Conservation (phyloP, 30 jellyfish, hydroid and myxozoan genomes). For the Aurelia aurita region DNA sequence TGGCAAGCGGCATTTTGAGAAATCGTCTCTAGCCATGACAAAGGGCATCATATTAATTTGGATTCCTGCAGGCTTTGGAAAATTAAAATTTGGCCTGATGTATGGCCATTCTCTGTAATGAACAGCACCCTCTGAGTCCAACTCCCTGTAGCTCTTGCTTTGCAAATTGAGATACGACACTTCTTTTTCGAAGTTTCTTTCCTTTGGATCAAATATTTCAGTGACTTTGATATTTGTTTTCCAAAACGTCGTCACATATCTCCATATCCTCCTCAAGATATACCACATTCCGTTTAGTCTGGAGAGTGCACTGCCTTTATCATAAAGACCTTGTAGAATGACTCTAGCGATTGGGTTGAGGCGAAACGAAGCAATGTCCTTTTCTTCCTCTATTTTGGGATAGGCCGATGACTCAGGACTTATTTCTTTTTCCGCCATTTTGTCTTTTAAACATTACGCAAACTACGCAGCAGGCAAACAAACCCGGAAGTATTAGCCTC, state of each 20-base stretch:
- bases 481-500: too few species aligned
- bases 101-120: neutral
- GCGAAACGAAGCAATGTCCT: too few species aligned
- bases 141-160: neutral
- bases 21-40: neutral
- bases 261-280: conserved; percentile 14
- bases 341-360: conserved; percentile 23
- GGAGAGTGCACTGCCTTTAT: conserved; percentile 7
- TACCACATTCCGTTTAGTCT: conserved; percentile 35
- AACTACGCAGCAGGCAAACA: too few species aligned
- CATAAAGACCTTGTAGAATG: conserved; percentile 16
- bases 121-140: neutral
- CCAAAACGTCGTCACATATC: neutral
- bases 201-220: neutral
- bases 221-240: neutral
- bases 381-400: too few species aligned
- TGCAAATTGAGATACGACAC: too few species aligned
- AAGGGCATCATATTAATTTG: conserved; percentile 75
- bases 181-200: neutral
- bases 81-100: neutral
- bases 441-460: too few species aligned
- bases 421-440: too few species aligned
- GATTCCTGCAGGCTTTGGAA: conserved; percentile 48
- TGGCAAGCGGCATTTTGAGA: conserved; percentile 30
- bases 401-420: too few species aligned